Evolutionary conservation across 2,888 invertebrate species (phyloP).

Genomic region (Autographa pulchrina): DNA sequence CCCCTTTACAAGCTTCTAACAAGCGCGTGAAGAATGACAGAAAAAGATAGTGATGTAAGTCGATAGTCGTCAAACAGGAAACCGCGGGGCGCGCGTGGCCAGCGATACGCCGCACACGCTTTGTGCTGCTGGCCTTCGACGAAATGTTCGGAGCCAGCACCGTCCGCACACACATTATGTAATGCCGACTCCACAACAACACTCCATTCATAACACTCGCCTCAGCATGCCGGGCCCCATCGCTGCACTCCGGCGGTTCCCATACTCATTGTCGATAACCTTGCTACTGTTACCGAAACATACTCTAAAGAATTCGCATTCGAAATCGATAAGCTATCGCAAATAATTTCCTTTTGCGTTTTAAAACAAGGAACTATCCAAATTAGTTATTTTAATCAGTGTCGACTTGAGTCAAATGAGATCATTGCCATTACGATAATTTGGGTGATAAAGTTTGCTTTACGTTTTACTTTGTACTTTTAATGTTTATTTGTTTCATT

Average conservation of each 20-base stretch:
- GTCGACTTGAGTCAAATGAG: conserved; percentile 77
- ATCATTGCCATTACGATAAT: conserved; percentile 84
- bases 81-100: conserved; percentile 86
- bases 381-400: conserved; percentile 77
- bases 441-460: conserved; percentile 67
- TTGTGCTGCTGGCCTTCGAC: conserved; percentile 84
- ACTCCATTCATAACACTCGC: conserved; percentile 83
- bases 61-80: conserved; percentile 89
- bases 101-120: conserved; percentile 81
- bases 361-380: conserved; percentile 78
- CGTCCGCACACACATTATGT: conserved; percentile 81
- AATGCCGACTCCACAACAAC: conserved; percentile 79
- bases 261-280: conserved; percentile 61
- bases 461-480: conserved; percentile 63
- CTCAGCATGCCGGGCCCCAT: conserved; percentile 72
- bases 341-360: conserved; percentile 84
- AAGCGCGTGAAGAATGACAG: conserved; percentile 84
- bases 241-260: conserved; percentile 63
- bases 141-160: conserved; percentile 81
- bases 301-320: conserved; percentile 42
- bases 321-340: conserved; percentile 73
- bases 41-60: conserved; percentile 89
- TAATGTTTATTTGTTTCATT: conserved; percentile 66
- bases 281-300: conserved; percentile 50
- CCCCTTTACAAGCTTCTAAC: conserved; percentile 87